Percentiles rank a stretch among this genome's conserved stretches.
Conservation (phyloP, 2,888 invertebrate genomes). For the Eucera pruinosa region DNA sequence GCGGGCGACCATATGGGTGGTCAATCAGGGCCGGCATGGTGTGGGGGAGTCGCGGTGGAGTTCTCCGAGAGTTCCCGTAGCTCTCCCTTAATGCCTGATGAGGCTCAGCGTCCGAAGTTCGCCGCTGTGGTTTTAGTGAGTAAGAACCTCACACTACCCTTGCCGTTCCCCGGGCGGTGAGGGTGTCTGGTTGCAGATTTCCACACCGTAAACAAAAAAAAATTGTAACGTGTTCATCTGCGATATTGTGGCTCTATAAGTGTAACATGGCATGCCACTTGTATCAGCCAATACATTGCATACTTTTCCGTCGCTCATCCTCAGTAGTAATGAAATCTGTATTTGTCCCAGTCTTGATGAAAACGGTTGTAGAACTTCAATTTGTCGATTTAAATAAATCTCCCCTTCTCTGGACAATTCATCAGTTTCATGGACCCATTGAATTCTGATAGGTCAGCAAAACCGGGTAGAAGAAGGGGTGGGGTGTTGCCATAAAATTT, state of each 20-base stretch:
- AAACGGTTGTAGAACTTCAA: background rate
- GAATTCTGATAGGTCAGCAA: slow-evolving; percentile 19
- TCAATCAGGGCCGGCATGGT: too few relatives aligned
- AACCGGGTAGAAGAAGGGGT: slow-evolving; percentile 13
- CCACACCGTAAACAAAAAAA: too few relatives aligned
- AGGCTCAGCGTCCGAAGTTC: too few relatives aligned
- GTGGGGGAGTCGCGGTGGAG: too few relatives aligned
- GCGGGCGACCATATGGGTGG: too few relatives aligned
- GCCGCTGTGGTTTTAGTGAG: too few relatives aligned
- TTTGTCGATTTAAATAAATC: slow-evolving; percentile 4
- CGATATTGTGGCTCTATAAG: background rate
- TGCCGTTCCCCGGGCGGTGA: too few relatives aligned
- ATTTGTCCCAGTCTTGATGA: background rate
- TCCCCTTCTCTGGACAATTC: slow-evolving; percentile 15
- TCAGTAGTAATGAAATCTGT: background rate
- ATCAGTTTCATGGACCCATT: slow-evolving; percentile 12
- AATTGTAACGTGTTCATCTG: too few relatives aligned
- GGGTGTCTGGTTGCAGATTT: too few relatives aligned
- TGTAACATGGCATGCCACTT: slow-evolving; percentile 16
- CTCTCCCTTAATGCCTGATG: too few relatives aligned
- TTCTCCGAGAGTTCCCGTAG: too few relatives aligned
- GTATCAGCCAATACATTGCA: slow-evolving; percentile 20
- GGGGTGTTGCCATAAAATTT: slow-evolving; percentile 8
- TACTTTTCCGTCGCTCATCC: slow-evolving; percentile 15
- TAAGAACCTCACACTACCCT: too few relatives aligned